Evolutionary conservation across 2,113 vertebrate genomes (phyloP).

Genomic region (Ciconia maguari): DNA sequence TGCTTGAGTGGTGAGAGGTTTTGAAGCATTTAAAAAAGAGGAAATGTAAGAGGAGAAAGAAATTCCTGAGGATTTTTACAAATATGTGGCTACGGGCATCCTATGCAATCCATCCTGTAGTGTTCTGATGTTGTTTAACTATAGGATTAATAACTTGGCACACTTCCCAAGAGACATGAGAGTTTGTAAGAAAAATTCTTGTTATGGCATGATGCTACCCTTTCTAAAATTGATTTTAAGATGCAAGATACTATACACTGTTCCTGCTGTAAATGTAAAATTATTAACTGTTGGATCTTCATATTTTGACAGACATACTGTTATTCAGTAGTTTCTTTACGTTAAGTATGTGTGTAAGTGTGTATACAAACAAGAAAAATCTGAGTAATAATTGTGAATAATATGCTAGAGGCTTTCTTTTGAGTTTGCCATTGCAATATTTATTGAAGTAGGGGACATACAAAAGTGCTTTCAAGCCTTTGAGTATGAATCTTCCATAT

Average conservation of each 20-base stretch:
- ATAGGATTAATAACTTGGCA: background rate
- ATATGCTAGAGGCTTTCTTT: background rate
- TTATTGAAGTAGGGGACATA: background rate
- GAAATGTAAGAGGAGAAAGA: background rate
- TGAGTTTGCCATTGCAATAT: background rate
- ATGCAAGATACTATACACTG: background rate
- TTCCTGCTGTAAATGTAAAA: background rate
- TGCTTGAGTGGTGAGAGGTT: background rate
- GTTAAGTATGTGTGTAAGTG: background rate
- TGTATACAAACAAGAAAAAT: background rate
- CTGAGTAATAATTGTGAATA: background rate
- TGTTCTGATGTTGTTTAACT: background rate
- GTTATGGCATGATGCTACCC: background rate
- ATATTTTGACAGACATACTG: rapidly evolving
- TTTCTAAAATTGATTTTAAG: background rate
- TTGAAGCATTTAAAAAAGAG: background rate
- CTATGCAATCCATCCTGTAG: background rate
- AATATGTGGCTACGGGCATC: background rate
- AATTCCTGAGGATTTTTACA: background rate
- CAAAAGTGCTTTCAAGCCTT: background rate
- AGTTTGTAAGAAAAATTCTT: background rate
- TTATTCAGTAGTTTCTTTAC: background rate
- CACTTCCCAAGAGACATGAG: background rate
- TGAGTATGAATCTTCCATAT: background rate
- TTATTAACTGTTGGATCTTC: background rate